Evolutionary conservation across 37 sponge, comb jelly and placozoan genomes (phyloP), one percentile per base, ranked within the genome.

Genomic region (Beroe forskalii): DNA sequence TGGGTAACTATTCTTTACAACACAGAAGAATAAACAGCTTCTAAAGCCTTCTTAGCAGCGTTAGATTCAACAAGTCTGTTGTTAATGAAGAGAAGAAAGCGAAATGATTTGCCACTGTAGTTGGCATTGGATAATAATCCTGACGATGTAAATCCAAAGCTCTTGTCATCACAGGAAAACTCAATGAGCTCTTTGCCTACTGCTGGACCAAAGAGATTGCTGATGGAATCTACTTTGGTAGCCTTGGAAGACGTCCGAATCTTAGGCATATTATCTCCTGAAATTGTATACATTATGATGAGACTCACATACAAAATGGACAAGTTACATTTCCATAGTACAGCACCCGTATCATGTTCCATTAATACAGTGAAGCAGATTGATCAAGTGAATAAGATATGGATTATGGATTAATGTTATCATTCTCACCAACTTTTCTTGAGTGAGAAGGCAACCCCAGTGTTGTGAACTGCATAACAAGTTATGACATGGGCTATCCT

Each of bases 41-140:
- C 95, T 8, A 96, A 32, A 19, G 94, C 95, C 83, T 93, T 94
- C 76, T 93, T 89, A 31, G 96, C 62, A 42, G 91, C 40, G 20
- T 60, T 30, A 90, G 93, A 93, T 32, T 98, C 99, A 39, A 98
- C 99, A 30, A 98, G 90, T 33, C 99, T 93, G 94, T 96, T 93
- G 76, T 98, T 98, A 22, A 98, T 98, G 91, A 98, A 98, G 20
- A 98, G 92, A 43, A 98, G 40, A 40, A 98, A 94, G n/a, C 92
- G 61, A 62, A 95, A 92, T 60, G 94, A 96, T 92, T 98, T 98
- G 43, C 92, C 92, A 14, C 95, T 94, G 76, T 95, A 98, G 89
- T 98, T 98, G 35, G 97, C 96, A 91, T 96, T 98, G 48, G 97
- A 93, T 62, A 96, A 89, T 25, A 62, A 76, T 8, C 97, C 99